Evolutionary conservation across 1,140 invertebrate species (phyloP).

Genomic region (Camponotus floridanus): DNA sequence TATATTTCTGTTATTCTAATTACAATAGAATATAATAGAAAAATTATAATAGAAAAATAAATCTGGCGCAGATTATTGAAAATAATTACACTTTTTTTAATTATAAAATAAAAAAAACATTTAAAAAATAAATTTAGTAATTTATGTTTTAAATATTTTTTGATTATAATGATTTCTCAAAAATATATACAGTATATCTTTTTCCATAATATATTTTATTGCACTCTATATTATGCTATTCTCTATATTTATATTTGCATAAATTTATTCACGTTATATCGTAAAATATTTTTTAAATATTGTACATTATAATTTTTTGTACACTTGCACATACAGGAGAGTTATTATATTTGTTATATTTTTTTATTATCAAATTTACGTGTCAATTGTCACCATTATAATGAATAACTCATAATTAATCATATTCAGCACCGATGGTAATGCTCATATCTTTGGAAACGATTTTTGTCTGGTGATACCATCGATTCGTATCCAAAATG

Average conservation of each 20-base stretch:
- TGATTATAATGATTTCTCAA: background rate
- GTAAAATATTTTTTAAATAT: background rate
- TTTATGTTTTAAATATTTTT: background rate
- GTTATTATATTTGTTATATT: background rate
- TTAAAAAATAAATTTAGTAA: background rate
- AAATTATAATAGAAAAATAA: background rate
- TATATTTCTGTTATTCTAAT: too few relatives aligned
- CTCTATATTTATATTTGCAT: too few relatives aligned
- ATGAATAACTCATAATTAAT: conserved; percentile 85
- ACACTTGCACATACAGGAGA: background rate
- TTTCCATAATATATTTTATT: conserved; percentile 2
- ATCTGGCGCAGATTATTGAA: too few relatives aligned
- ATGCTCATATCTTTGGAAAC: conserved; percentile 96
- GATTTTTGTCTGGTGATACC: conserved; percentile 97
- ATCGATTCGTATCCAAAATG: conserved; percentile 96
- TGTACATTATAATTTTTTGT: background rate
- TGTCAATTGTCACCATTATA: background rate
- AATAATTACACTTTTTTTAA: background rate
- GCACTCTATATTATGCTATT: background rate
- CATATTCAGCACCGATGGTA: conserved; percentile 98
- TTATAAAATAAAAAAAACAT: background rate
- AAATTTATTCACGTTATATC: background rate
- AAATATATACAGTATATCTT: background rate
- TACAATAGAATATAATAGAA: too few relatives aligned
- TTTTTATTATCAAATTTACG: background rate